A percentile compares a stretch with the other conserved stretches of the same genome.
These are phyloP conservation scores for Melospiza georgiana DNA, from an alignment of 2,113 vertebrate species.

Conservation along the genomic window DNA sequence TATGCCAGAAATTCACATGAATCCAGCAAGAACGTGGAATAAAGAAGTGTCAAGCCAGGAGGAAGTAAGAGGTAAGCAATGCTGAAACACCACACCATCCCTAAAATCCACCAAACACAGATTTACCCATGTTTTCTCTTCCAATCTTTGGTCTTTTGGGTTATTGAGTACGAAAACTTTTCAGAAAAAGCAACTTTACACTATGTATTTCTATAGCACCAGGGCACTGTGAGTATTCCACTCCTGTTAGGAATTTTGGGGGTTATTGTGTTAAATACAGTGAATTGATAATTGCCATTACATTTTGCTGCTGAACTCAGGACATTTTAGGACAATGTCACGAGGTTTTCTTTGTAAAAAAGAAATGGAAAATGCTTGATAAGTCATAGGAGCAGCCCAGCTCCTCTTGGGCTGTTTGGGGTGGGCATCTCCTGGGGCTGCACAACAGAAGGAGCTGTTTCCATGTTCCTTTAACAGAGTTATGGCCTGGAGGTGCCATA, in stretches of 20 bases:
- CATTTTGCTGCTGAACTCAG: neutral
- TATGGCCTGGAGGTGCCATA: neutral
- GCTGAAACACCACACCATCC: neutral
- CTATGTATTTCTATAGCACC: accelerated
- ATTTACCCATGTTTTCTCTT: neutral
- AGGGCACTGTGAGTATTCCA: accelerated
- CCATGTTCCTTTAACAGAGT: neutral
- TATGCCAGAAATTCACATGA: neutral
- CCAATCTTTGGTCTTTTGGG: neutral
- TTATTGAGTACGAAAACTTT: neutral
- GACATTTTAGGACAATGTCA: neutral
- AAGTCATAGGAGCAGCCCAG: neutral
- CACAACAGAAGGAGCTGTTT: neutral
- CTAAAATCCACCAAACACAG: neutral
- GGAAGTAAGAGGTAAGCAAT: neutral
- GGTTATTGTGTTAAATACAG: neutral
- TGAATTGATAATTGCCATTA: neutral
- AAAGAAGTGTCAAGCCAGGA: neutral
- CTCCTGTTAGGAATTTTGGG: neutral
- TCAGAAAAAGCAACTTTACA: neutral
- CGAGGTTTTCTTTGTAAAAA: neutral
- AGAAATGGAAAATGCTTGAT: accelerated
- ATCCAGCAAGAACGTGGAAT: neutral
- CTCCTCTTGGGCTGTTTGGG: neutral
- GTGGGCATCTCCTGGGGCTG: neutral